Conservation (phyloP, 2,113 vertebrate genomes). For the Atractosteus spatula region DNA sequence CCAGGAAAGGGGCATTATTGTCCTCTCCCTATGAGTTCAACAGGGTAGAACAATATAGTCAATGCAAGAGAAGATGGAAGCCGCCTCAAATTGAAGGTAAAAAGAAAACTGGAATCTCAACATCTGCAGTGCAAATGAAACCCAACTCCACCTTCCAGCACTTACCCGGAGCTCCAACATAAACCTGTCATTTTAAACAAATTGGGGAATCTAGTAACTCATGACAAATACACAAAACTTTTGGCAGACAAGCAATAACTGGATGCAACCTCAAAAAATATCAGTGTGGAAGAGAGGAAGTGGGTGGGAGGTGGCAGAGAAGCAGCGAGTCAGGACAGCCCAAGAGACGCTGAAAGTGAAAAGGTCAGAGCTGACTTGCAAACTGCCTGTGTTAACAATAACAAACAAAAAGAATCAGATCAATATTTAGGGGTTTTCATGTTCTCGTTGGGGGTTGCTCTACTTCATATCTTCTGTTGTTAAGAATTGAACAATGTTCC, state of each 20-base stretch:
- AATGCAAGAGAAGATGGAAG: too few species aligned
- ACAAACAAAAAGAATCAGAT: background rate
- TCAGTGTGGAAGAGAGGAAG: constrained; percentile 46
- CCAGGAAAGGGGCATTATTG: too few species aligned
- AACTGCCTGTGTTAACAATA: constrained; percentile 13
- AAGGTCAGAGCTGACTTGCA: constrained; percentile 23
- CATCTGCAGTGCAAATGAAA: too few species aligned
- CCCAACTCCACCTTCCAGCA: constrained; percentile 12
- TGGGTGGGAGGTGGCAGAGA: constrained; percentile 5
- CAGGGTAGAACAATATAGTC: too few species aligned
- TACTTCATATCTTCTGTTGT: too few species aligned
- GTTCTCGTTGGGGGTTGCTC: too few species aligned
- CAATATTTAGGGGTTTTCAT: too few species aligned
- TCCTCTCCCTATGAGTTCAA: too few species aligned
- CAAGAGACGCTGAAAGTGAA: constrained; percentile 9
- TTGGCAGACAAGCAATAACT: constrained; percentile 43
- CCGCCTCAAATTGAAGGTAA: too few species aligned
- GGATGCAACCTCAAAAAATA: constrained; percentile 32
- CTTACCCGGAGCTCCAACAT: constrained; percentile 31
- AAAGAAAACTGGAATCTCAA: too few species aligned
- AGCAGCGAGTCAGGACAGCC: constrained; percentile 47
- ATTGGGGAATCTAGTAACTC: constrained; percentile 40
- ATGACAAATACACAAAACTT: constrained; percentile 36
- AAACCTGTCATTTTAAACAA: constrained; percentile 43
- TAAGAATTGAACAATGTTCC: too few species aligned